Base-by-base conservation (phyloP, 37 sponge, comb jelly and placozoan genomes). In the Petrosia ficiformis region DNA sequence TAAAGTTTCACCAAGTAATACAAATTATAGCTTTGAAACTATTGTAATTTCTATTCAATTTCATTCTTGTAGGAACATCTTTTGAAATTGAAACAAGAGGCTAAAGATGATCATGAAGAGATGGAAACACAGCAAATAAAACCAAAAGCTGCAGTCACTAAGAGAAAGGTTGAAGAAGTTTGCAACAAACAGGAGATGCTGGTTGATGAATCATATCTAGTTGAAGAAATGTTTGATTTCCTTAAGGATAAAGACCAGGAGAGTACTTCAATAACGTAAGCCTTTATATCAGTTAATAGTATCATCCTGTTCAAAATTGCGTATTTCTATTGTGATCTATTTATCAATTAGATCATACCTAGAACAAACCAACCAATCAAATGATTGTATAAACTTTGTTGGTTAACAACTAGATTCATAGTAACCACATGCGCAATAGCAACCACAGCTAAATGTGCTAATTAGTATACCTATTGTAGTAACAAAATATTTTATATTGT, bases 131-230 rank as follows among this genome's bases (percentile, higher is more conserved):
- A 48, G 54, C 54, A 48, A 16, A 48, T 79, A 36, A 76, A 70
- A 67, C 92, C 78, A 71, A 64, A 78, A n/a, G 82, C 78, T 40
- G 83, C 81, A 65, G 39, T 80, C 8, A 71, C 80, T 44, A 77
- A 74, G 31, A 83, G 65, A 54, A 82, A 60, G 67, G 83, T 82
- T 59, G 74, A 81, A 38, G 80, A 79, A 65, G 86, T 79, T 21
- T 80, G 82, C 26, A 39, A 37, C 5, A 67, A 69, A 25, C 38
- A 77, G 6, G 78, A 88, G 36, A 76, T 78, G 63, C 88, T 80
- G 32, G 88, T 91, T 32, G 91, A 94, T 57, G 88, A 94, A 66
- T 86, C 95, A 21, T 70, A 94, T 56, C 75, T 94, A 52, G 92
- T 94, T 30, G 88, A 86, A 26, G 68, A 87, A 42, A 79, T 94